A percentile compares a stretch with the other conserved stretches of the same genome.
Conservation (phyloP, 2,888 invertebrate species). For the Lasioglossum oenotherae region DNA sequence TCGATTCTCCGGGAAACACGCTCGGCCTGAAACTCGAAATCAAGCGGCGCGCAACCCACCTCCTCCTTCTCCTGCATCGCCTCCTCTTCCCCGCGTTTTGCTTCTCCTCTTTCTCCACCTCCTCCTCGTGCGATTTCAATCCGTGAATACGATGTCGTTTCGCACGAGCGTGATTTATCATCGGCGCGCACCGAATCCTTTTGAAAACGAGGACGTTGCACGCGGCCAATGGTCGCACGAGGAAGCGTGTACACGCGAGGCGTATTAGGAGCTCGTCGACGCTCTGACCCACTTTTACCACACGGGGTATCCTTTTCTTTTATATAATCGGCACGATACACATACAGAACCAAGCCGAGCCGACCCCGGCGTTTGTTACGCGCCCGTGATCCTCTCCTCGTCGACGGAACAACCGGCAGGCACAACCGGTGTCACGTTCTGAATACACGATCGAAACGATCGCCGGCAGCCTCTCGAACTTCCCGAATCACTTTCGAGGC, state of each 20-base stretch:
- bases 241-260: conserved; percentile 36
- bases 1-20: conserved; percentile 53
- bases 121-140: conserved; percentile 10
- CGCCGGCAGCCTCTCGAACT: neutral
- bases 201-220: conserved; percentile 45
- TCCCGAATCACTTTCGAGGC: neutral
- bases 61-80: neutral
- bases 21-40: conserved; percentile 54
- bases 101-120: neutral
- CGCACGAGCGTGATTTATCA: conserved; percentile 11
- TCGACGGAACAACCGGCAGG: neutral
- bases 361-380: conserved; percentile 21
- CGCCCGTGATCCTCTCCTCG: conserved; percentile 8
- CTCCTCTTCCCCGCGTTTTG: neutral
- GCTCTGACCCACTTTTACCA: conserved; percentile 40
- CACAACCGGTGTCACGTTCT: neutral
- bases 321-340: conserved; percentile 38
- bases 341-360: neutral
- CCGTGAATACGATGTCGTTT: conserved; percentile 2
- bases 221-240: conserved; percentile 27
- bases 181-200: conserved; percentile 11
- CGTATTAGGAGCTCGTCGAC: conserved; percentile 34
- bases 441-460: neutral
- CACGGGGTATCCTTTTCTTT: conserved; percentile 45
- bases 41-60: conserved; percentile 14